Evolutionary conservation across 2,797 vertebrate species (phyloP), one percentile per base, ranked within the genome.

Genomic region (Vireo griseus): DNA sequence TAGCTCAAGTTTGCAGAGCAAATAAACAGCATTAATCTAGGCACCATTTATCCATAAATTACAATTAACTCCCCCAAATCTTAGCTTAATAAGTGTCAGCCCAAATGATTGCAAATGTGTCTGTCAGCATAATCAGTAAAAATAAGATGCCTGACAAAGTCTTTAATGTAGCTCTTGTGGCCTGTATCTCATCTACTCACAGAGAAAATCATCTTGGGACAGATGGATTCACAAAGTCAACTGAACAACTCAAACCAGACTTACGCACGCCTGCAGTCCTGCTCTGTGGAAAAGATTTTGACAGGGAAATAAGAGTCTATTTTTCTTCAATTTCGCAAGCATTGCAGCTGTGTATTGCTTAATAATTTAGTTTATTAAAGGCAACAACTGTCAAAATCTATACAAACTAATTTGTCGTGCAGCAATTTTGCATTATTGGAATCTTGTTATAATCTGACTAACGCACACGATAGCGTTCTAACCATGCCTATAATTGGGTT

Each of bases 291-390:
- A 50, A 47, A 31, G 42, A 62, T 12, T 63, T 9, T 61, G 77
- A 95, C 80, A 71, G 47, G 45, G 66, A 95, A 93, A 67, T 29
- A 55, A 25, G 16, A 63, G 13, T 2, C 40, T 55, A 12, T 86
- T 95, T 89, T 61, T 71, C 71, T 74, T 71, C 59, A 63, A 33
- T 58, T 94, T 63, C 21, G 8, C 71, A 85, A 87, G 50, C 5
- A 1, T 3, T 76, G 68, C 71, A 85, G 84, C 78, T 93, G 59
- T 40, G 48, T 29, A 68, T 40, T 91, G 68, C 88, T 91, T 76
- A 93, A 91, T 88, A 73, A 85, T 76, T 91, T 42, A 71, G 88
- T 86, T 95, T 95, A 93, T 90, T 95, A 93, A 82, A 89, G 50
- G 84, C 84, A 93, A 80, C 74, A 91, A 87, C 88, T 94, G 77